Percentiles rank a stretch among this genome's conserved stretches.
Conservation (phyloP, 2,113 vertebrate species). For the Mobula birostris region DNA sequence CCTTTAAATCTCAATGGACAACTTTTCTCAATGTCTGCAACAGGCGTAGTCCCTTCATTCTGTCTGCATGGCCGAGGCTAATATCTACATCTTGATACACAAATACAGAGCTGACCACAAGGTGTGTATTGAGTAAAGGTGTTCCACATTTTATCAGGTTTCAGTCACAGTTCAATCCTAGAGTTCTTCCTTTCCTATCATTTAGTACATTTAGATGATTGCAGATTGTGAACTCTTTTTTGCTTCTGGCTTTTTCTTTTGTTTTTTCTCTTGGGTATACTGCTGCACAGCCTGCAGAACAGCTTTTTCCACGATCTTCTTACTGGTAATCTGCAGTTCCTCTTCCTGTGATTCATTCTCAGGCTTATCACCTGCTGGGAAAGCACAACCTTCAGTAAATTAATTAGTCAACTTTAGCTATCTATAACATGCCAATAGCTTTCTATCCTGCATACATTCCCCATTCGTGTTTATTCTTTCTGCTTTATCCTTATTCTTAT, state of each 20-base stretch:
- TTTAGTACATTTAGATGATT: constrained; percentile 33
- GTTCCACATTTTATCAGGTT: too few relatives aligned
- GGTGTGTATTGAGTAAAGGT: neutral
- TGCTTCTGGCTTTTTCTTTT: constrained; percentile 42
- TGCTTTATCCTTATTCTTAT: neutral
- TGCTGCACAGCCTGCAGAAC: constrained; percentile 64
- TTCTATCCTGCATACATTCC: neutral
- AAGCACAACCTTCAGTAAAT: neutral
- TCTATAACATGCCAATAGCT: neutral
- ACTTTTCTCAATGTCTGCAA: too few relatives aligned
- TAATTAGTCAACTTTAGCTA: neutral
- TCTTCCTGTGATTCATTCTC: constrained; percentile 57
- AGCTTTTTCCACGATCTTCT: constrained; percentile 64
- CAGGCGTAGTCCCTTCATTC: too few relatives aligned
- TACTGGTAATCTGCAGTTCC: constrained; percentile 61
- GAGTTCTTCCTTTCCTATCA: constrained; percentile 57
- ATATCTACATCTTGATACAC: neutral
- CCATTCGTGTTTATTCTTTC: neutral
- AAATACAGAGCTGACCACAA: neutral
- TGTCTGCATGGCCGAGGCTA: neutral
- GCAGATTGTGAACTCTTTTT: constrained; percentile 41
- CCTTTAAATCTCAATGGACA: too few relatives aligned
- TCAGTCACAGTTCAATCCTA: constrained; percentile 7
- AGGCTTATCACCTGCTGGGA: constrained; percentile 57
- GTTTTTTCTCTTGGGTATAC: constrained; percentile 58